Conservation (phyloP, 2,113 vertebrate genomes). For the Sphaerodactylus townsendi region DNA sequence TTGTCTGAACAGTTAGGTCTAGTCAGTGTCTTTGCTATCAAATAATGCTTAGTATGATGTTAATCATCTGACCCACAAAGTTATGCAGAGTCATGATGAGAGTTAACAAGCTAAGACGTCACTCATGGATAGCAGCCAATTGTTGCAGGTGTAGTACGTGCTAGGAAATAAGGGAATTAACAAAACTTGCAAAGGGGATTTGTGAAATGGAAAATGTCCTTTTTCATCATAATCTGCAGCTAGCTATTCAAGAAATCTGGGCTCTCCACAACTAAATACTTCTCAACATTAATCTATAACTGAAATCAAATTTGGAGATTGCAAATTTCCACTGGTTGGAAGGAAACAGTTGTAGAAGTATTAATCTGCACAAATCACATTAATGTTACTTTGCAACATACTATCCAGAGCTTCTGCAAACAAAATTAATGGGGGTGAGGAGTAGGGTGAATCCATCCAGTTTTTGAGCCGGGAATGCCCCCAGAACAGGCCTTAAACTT, state of each 20-base stretch:
- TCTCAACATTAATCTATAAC: neutral
- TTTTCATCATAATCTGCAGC: neutral
- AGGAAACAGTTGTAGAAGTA: neutral
- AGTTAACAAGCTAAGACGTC: neutral
- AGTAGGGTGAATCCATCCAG: too few species aligned
- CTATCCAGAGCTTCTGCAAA: neutral
- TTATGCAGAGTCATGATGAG: neutral
- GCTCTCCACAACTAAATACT: neutral
- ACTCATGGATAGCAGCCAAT: neutral
- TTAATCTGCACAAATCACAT: neutral
- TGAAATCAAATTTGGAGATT: neutral
- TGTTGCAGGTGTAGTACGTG: neutral
- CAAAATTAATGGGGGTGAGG: too few species aligned
- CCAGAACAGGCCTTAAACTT: too few species aligned
- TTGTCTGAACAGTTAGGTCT: constrained; percentile 49
- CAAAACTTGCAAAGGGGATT: neutral
- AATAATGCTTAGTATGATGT: constrained; percentile 4
- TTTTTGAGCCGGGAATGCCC: too few species aligned
- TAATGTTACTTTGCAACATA: neutral
- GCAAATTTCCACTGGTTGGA: neutral
- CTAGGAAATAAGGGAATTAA: neutral
- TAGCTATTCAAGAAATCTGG: neutral
- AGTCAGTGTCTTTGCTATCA: constrained; percentile 23
- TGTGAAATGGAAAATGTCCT: neutral
- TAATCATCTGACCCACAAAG: neutral